phyloP scores from a whole-genome alignment of 2,888 invertebrate genomes.

The Ornithoptera alexandrae region DNA sequence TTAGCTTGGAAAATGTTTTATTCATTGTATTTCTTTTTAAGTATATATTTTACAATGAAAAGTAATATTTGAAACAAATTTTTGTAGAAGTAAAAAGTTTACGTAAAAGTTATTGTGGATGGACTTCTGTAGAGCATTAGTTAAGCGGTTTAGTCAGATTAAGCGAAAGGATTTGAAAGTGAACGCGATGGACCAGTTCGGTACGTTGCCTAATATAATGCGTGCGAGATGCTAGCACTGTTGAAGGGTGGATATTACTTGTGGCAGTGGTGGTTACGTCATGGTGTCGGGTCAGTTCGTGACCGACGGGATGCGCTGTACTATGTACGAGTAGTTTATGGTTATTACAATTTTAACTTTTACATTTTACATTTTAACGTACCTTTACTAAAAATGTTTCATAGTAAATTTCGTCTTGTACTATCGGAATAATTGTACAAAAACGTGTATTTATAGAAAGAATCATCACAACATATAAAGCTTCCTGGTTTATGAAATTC shows the following conservation, averaged over 20 bases:
- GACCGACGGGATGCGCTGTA: slow-evolving; percentile 7
- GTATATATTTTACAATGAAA: not conserved
- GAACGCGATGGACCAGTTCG: slow-evolving; percentile 35
- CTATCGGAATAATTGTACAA: no score
- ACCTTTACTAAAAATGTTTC: no score
- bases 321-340: not conserved
- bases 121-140: not conserved
- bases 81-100: not conserved
- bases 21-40: not conserved
- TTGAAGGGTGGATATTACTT: slow-evolving; percentile 31
- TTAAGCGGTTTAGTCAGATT: slow-evolving; percentile 6
- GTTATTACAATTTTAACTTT: not conserved
- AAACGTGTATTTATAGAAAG: no score
- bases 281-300: slow-evolving; percentile 21
- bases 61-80: not conserved
- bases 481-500: no score
- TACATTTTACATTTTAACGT: not conserved
- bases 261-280: slow-evolving; percentile 9
- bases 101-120: not conserved
- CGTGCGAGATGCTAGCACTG: slow-evolving; percentile 37
- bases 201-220: slow-evolving; percentile 39
- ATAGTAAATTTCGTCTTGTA: no score
- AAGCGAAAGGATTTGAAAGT: slow-evolving; percentile 45
- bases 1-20: not conserved
- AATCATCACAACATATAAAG: no score